Percentiles rank a stretch among this genome's conserved stretches.
These are phyloP conservation scores for Choloepus hoffmanni DNA, from an alignment of 2,113 vertebrate genomes.

Conservation along the genomic window DNA sequence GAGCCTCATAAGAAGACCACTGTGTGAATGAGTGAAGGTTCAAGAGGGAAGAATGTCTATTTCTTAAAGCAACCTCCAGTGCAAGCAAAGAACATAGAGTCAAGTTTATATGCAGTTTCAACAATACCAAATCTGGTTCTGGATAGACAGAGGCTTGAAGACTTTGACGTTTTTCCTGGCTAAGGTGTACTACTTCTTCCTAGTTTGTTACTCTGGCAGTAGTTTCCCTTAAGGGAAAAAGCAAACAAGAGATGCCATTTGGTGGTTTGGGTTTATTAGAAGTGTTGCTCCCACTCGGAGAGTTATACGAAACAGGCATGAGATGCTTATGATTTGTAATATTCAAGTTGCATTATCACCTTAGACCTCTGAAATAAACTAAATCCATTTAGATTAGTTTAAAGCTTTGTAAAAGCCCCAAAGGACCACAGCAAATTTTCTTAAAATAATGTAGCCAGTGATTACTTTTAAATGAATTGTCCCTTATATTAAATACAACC, in stretches of 20 bases:
- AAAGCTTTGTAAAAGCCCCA: neutral
- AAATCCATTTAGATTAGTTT: constrained; percentile 5
- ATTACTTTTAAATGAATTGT: constrained; percentile 58
- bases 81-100: neutral
- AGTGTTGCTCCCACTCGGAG: neutral
- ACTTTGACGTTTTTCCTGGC: neutral
- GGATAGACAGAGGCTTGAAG: neutral
- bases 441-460: neutral
- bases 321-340: neutral
- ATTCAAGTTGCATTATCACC: neutral
- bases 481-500: neutral
- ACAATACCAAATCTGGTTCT: neutral
- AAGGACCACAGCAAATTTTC: neutral
- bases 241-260: neutral
- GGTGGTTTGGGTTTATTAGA: neutral
- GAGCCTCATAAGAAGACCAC: neutral
- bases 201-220: neutral
- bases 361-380: constrained; percentile 11
- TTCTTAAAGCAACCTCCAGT: neutral
- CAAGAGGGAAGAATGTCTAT: neutral
- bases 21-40: neutral
- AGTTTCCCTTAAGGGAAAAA: neutral
- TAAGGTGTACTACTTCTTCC: neutral
- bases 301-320: neutral
- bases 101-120: neutral